These are phyloP conservation scores for Liasis olivaceus DNA, from an alignment of 2,797 vertebrate genomes.

Conservation along the genomic window DNA sequence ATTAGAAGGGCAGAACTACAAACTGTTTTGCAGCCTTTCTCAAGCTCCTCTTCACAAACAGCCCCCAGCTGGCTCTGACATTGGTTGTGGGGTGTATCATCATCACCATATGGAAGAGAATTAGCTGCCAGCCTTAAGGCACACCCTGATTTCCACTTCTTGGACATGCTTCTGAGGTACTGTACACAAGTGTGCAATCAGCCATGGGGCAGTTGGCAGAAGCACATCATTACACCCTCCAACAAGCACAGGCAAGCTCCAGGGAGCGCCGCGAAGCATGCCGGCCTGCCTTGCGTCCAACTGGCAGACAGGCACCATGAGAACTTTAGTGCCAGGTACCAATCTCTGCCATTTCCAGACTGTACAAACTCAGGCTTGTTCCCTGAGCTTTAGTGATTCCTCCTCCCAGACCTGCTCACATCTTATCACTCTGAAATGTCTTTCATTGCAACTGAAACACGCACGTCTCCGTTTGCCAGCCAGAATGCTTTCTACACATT, in stretches of 20 bases:
- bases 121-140: background rate
- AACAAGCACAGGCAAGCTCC: conserved; percentile 62
- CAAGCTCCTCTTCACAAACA: background rate
- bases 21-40: background rate
- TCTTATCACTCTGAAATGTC: conserved; percentile 53
- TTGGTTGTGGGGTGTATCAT: background rate
- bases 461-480: conserved; percentile 49
- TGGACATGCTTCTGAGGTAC: background rate
- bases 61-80: background rate
- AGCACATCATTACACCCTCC: conserved; percentile 33
- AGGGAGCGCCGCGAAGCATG: conserved; percentile 3
- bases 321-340: conserved; percentile 38
- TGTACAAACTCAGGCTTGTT: conserved; percentile 53
- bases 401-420: conserved; percentile 41
- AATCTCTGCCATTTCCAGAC: conserved; percentile 49
- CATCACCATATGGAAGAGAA: background rate
- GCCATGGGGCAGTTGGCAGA: background rate
- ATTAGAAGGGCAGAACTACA: background rate
- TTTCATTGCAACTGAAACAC: conserved; percentile 63
- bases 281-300: conserved; percentile 33
- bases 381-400: conserved; percentile 38
- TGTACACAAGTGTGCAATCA: background rate
- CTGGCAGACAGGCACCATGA: conserved; percentile 53
- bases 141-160: background rate
- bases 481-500: background rate